Conservation (phyloP, 2,113 vertebrate genomes). For the Serinus canaria region DNA sequence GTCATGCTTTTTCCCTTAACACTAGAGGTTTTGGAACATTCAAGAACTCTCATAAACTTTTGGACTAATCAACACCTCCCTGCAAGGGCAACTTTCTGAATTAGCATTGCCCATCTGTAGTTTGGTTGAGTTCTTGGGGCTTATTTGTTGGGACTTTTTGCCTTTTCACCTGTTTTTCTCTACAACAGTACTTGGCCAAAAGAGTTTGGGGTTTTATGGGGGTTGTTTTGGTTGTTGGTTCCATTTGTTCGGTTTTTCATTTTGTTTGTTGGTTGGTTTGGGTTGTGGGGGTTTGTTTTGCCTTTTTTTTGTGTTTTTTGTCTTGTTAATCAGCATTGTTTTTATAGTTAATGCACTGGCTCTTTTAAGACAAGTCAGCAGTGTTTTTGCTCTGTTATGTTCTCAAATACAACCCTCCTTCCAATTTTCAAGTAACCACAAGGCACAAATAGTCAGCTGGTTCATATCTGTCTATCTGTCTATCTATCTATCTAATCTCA, state of each 20-base stretch:
- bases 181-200: neutral
- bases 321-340: neutral
- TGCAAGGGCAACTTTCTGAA: neutral
- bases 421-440: neutral
- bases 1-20: neutral
- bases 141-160: neutral
- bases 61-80: neutral
- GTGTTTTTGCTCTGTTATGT: neutral
- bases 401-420: neutral
- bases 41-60: neutral
- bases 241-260: neutral
- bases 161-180: neutral
- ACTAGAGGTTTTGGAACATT: neutral
- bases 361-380: neutral
- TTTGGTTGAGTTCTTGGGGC: neutral
- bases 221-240: neutral
- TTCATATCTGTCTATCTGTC: rapidly evolving
- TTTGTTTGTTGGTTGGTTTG: neutral
- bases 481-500: too few relatives aligned
- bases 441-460: neutral
- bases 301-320: neutral
- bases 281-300: neutral
- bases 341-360: neutral
- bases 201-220: rapidly evolving
- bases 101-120: rapidly evolving